Base-by-base conservation (phyloP, 1,140 invertebrate genomes). In the Megalopta genalis region DNA sequence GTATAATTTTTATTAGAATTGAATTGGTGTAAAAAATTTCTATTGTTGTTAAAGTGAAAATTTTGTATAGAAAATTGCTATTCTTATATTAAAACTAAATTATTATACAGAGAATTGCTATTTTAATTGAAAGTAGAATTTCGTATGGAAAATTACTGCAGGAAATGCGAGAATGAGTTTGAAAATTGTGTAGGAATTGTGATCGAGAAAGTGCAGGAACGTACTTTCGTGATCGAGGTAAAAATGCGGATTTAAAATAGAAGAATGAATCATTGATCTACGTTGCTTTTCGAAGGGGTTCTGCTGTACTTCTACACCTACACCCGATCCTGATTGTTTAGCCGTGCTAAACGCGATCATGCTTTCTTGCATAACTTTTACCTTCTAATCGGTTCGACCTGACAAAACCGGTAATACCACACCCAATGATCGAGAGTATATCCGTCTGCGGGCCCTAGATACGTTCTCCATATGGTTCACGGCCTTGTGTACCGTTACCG, bases 381-480 rank as follows among this genome's bases (percentile, higher is more conserved):
- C 87, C 86, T 88, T 88, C 86, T 88, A 88, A 88, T 88, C 86
- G 83, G 68, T 63, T 37, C 76, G 81, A 85, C 86, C 76, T 63
- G 78, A 79, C 74, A 82, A 71, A 87, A 89, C 88, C 83, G 87
- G 88, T 89, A 89, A 82, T 86, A 88, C 88, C 88, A 89, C 88
- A 87, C 88, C 88, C 88, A 88, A 77, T 65, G 75, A 39, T 60
- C 52, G 49, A 42, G 32, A 59, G 42, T 74, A 81, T 78, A 84
- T 77, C 74, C 69, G 80, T 80, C 70, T 73, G 2, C 39, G 25
- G 21, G 32, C 27, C 57, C 39, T 25, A 70, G 52, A 49, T 46
- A 77, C 67, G 37, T 42, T 78, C 76, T 64, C 49, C 68, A 66
- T 83, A 74, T 32, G 39, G 39, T 67, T 27, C 70, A 63, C 80